Evolutionary conservation across 2,113 vertebrate genomes (phyloP), one percentile per base, ranked within the genome.

Genomic region (Lagopus leucura): DNA sequence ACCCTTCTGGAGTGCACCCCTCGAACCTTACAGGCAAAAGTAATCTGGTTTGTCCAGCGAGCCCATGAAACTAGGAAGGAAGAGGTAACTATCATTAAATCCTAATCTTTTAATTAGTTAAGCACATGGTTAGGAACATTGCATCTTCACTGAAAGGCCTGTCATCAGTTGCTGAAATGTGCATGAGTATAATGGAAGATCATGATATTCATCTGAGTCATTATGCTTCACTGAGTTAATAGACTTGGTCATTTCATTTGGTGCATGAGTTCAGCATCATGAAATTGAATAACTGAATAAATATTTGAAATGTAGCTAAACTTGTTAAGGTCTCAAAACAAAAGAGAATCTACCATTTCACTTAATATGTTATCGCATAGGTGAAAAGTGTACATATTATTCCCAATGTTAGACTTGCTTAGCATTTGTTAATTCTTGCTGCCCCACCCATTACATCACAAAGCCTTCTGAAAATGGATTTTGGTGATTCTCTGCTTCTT

Each of bases 1-100:
- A 99, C 99, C 28, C 98, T 99, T 75, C 94, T 99, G 61, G 98
- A 99, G 92, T 99, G 99, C 66, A 98, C 98, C 24, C 99, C 99
- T 13, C 97, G 98, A 82, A 99, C 99, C 24, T 97, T 99, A 63
- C 99, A 99, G 93, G 99, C 99, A 45, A 98, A 98, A 93, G 98
- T 99, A 11, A 97, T 98, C 81, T 99, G 99, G 99, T 97, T 99
- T 94, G 92, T 98, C 13, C 98, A 99, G 92, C 96, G 97, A 96
- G 98, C 96, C 11, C 96, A 88, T 21, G 98, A 99, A 30, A 91
- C 89, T 64, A 97, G 96, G 45, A 98, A 98, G 89, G 98, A 98
- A 11, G 99, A 99, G 98, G 99, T 99, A 98, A 95, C 40, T 61
- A 77, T 60, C 32, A 21, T 30, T 83, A 36, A 3, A 25, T 3